phyloP scores from a whole-genome alignment of 2,888 invertebrate species.

The Willowsia nigromaculata region DNA sequence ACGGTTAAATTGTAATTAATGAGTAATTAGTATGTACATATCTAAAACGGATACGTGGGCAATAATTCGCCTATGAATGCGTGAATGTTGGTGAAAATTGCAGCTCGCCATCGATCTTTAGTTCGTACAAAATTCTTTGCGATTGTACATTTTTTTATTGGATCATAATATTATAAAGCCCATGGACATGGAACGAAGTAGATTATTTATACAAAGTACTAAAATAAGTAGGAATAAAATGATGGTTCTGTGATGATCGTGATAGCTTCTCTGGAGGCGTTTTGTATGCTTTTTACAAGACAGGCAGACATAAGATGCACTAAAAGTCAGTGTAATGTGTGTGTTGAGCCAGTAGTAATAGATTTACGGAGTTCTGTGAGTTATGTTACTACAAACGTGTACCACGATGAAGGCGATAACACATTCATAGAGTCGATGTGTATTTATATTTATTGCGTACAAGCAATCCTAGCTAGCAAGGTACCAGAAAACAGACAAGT shows the following conservation, averaged over 20 bases:
- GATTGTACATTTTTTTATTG: neutral
- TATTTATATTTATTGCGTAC: conserved; percentile 32
- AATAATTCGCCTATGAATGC: too few relatives aligned
- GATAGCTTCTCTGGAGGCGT: conserved; percentile 31
- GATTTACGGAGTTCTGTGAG: conserved; percentile 23
- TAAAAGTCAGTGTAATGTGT: conserved; percentile 29
- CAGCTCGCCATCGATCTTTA: too few relatives aligned
- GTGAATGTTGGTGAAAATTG: too few relatives aligned
- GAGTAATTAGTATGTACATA: neutral
- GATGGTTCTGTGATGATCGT: neutral
- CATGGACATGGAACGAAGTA: neutral
- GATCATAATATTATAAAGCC: neutral
- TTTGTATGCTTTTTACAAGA: neutral
- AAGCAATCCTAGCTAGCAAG: conserved; percentile 4
- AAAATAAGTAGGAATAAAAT: conserved; percentile 1
- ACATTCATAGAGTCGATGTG: conserved; percentile 33
- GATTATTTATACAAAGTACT: neutral
- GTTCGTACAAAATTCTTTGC: too few relatives aligned
- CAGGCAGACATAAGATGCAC: neutral
- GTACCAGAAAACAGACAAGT: neutral
- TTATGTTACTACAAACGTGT: conserved; percentile 17
- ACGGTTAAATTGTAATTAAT: neutral
- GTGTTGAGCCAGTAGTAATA: conserved; percentile 25
- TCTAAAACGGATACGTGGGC: neutral
- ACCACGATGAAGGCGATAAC: conserved; percentile 8